Base-by-base conservation (phyloP, 2,113 vertebrate species). In the Mustelus asterias region DNA sequence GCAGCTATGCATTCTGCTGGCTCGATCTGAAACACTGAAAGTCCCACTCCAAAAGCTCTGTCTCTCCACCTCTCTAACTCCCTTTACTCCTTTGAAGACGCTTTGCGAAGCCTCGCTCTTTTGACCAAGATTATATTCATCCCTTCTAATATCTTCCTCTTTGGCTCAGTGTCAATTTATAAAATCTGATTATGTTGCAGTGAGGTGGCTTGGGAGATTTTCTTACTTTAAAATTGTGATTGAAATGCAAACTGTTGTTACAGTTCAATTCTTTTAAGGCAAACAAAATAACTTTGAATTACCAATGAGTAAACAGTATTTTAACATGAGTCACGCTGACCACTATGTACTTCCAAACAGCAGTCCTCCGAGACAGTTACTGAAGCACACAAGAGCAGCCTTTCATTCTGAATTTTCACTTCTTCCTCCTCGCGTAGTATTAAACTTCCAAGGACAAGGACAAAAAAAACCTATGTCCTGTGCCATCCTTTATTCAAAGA, bases 331-430 rank as follows among this genome's bases (percentile, higher is more conserved):
- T 65, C 89, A 93, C 89, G 65, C 33, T 22, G n/a, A 65, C 33
- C 89, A 37, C 60, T 65, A 14, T 93, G 33, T 65, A 29, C 89
- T 93, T 65, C 58, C 89, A n/a, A 58, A 60, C 58, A 65, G 85
- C 58, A 24, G 60, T 65, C 65, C 89, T 65, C 60, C 22, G 33
- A 93, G 33, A 8, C 18, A 65, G 58, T 65, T 41, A 18, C 6
- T 6, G n/a, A 83, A 83, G 18, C 41, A 33, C 29, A 93, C 89
- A 93, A 93, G 33, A 65, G 60, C 14, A 22, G n/a, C 9, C 33
- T 65, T 93, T 93, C 60, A 93, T 93, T 65, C 89, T 3, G 58
- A 76, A 93, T 37, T 93, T 93, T 37, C 89, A 33, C n/a, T 65
- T 20, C 89, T 60, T 65, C 89, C 9, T 54, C 48, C 7, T 67